Conservation (phyloP, 2,888 invertebrate species). For the Chrysolina americana region DNA sequence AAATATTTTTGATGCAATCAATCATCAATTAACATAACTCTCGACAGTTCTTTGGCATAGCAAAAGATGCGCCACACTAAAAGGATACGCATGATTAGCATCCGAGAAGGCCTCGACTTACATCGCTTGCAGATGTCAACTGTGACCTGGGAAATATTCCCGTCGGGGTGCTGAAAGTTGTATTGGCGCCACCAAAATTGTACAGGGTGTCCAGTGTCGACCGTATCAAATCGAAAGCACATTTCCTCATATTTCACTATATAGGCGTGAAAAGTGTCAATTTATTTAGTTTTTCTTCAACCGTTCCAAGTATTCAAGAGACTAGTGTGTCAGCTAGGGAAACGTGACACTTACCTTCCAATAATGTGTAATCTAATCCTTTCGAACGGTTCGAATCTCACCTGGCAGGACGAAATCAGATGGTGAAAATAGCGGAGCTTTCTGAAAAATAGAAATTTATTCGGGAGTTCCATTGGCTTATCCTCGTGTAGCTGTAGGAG, state of each 20-base stretch:
- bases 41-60: slow-evolving; percentile 40
- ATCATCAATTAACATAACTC: slow-evolving; percentile 49
- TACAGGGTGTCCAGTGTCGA: slow-evolving; percentile 24
- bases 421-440: too few relatives aligned
- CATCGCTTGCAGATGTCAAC: slow-evolving; percentile 31
- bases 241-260: background rate
- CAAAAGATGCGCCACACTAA: slow-evolving; percentile 30
- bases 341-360: too few relatives aligned
- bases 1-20: slow-evolving; percentile 37
- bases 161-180: slow-evolving; percentile 17
- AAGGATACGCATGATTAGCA: slow-evolving; percentile 32
- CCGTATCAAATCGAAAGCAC: background rate
- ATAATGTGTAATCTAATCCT: too few relatives aligned
- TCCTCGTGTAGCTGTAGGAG: too few relatives aligned
- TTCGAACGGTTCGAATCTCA: too few relatives aligned
- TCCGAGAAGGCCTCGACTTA: slow-evolving; percentile 27
- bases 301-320: too few relatives aligned
- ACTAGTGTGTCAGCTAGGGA: too few relatives aligned
- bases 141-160: slow-evolving; percentile 22
- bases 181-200: slow-evolving; percentile 26
- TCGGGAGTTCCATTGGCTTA: too few relatives aligned
- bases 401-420: too few relatives aligned
- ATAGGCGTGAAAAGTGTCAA: too few relatives aligned
- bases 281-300: too few relatives aligned
- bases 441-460: too few relatives aligned